Base-by-base conservation (phyloP, 2,888 invertebrate species). In the Amblyjoppa proteus region DNA sequence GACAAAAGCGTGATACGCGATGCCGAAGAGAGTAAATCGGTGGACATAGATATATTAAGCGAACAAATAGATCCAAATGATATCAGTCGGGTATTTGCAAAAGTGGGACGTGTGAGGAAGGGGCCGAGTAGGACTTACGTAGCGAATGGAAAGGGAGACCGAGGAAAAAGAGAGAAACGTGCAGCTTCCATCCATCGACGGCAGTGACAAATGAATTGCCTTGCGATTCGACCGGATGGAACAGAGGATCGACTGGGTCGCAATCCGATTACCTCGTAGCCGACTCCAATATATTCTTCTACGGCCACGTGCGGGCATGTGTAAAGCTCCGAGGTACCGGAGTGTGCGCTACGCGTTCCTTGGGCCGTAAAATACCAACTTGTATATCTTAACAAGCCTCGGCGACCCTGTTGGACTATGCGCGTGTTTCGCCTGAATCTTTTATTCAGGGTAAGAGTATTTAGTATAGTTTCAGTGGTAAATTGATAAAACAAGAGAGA, bases 201-300 rank as follows among this genome's bases (percentile, higher is more conserved):
- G 66, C 79, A 81, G 80, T 73, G 85, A 84, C 87, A 86, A 88
- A 88, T 87, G 86, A 87, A 87, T 87, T 84, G 84, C 74, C 75
- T 66, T 31, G 75, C 81, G 73, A 83, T 83, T 85, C 78, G 64
- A 80, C 74, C 82, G 79, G 83, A 86, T 78, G 85, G 81, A 76
- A 79, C 78, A 45, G 75, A 68, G 71, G 81, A 87, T 83, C 64
- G 70, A 73, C 25, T 77, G 58, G 76, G 58, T 81, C 74, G 38
- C 85, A 87, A 88, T 88, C 85, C 79, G 88, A 88, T 88, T 84
- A 87, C 83, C 86, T 49, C 51, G 76, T 79, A 75, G 68, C 71
- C 61, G 75, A 56, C 76, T 70, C 61, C 76, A 38, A 81, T 87
- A 73, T 70, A 81, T 78, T 53, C 81, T 73, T 69, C 38, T 31